Base-by-base conservation (phyloP, 2,888 invertebrate genomes). In the Dioctria rufipes region DNA sequence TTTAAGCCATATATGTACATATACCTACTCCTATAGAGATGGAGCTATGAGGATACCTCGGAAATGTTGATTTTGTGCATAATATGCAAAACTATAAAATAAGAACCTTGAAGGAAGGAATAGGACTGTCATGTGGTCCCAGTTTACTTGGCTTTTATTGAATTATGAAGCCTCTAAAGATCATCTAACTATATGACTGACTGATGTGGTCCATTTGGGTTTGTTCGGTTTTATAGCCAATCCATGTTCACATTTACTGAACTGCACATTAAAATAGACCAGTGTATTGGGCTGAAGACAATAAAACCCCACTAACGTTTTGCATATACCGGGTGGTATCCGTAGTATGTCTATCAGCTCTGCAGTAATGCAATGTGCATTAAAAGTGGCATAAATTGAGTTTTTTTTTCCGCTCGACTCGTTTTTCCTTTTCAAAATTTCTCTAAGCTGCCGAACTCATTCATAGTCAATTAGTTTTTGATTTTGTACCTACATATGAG, bases 11-110 rank as follows among this genome's bases (percentile, higher is more conserved):
- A 54, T 25, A 25, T 25, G 25, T 25, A 25, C 2, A 25, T 25
- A 25, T 25, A 25, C 25, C 25, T 25, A 25, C 1, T 2, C 25
- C 1, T 25, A 25, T 25, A 46, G 46, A 8, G 11, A 54, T 54
- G 54, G 54, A n/a, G 11, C 11, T 8, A 1, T 54, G 54, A n/a
- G 54, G 54, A 1, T 8, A 54, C 11, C 3, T 54, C n/a, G 54
- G 54, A 54, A 54, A 54, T 54, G 54, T 54, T 54, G 54, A 54
- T 54, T 54, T 54, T 54, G 54, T 54, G 54, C 54, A 54, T 54
- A 54, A 11, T 54, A 54, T 54, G 54, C 54, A 54, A 54, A 54
- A 54, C 54, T 54, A 54, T n/a, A 54, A 54, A 54, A 54, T 54
- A 54, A 54, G 54, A 54, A 54, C 54, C 54, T 54, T 54, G 11